Evolutionary conservation across 2,113 vertebrate genomes (phyloP), one percentile per base, ranked within the genome.

Genomic region (Myotis lucifugus): DNA sequence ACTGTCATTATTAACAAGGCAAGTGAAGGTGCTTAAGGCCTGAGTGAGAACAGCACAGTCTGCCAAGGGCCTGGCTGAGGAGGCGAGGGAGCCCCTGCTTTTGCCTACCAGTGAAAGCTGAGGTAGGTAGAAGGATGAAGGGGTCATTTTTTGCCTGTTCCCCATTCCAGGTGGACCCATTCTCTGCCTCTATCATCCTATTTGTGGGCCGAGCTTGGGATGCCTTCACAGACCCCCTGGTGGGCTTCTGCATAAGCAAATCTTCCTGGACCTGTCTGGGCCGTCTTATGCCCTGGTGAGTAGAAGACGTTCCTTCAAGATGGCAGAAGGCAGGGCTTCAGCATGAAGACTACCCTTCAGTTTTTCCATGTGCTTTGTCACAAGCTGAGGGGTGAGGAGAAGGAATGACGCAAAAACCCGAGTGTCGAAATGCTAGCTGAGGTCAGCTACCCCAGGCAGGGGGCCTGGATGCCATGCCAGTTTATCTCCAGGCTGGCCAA

Each of bases 241-340:
- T 99, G 96, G 99, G 99, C 8, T 99, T 99, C 97, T 98, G 99
- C 96, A 99, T 99, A 95, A 99, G 99, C 98, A 99, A 99, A 96
- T 99, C 98, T 12, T 94, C 98, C 3, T 99, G 99, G 99, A 99
- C 99, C 3, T 77, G 98, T 11, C 93, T 99, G 0, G 99, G 99
- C 79, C 99, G 99, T 61, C 98, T 99, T 97, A 99, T 99, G 99
- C 99, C 99, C 56, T 99, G 99, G 99, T 99, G 98, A 98, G 97
- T 97, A 81, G 99, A 96, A 90, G 48, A 56, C 10, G 8, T 23
- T 84, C 40, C 67, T 92, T 77, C 8, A 0, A 66, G 12, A 37
- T 56, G 42, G 27, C 32, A 54, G 66, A 91, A 42, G 50, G 25
- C 0, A 6, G 52, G 76, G 46, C 86, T 93, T 91, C 32, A 11